Conservation (phyloP, 2,888 invertebrate genomes). For the Lepidocyrtinus sp. region DNA sequence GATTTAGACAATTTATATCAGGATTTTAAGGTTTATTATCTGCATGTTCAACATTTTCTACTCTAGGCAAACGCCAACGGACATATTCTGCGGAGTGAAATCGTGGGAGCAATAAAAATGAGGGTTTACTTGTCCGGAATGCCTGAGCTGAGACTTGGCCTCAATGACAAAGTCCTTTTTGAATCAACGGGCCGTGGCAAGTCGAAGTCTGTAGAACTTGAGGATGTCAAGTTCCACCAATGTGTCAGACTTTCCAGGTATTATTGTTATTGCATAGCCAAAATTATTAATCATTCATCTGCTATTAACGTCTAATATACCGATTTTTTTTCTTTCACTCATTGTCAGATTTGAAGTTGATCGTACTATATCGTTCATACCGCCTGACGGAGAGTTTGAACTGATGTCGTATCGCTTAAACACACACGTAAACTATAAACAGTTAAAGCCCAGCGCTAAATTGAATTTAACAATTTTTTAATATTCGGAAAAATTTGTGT, state of each 20-base stretch:
- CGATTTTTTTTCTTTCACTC: not conserved
- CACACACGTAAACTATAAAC: conserved; percentile 93
- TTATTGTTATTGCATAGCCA: not conserved
- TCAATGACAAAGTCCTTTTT: conserved; percentile 98
- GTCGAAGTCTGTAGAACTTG: conserved; percentile 97
- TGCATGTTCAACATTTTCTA: not conserved
- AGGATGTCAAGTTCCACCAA: conserved; percentile 99
- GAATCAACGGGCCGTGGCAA: conserved; percentile 98
- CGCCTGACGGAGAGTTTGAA: conserved; percentile 99
- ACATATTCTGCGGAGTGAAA: conserved; percentile 96
- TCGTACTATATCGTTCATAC: conserved; percentile 97
- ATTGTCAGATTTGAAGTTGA: conserved; percentile 89
- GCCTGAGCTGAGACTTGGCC: conserved; percentile 95
- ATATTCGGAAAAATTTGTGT: too few species aligned
- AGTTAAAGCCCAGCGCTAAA: too few species aligned
- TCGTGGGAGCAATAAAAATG: conserved; percentile 99
- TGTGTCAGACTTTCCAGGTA: conserved; percentile 92
- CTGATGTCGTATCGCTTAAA: conserved; percentile 98
- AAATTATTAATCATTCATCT: not conserved
- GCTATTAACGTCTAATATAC: not conserved
- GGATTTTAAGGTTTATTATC: too few species aligned
- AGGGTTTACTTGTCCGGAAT: conserved; percentile 97
- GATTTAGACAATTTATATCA: too few species aligned
- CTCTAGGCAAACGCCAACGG: conserved; percentile 91
- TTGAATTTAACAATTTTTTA: too few species aligned